Base-by-base conservation (phyloP, 2,797 vertebrate species). In the Clarias pachynema region DNA sequence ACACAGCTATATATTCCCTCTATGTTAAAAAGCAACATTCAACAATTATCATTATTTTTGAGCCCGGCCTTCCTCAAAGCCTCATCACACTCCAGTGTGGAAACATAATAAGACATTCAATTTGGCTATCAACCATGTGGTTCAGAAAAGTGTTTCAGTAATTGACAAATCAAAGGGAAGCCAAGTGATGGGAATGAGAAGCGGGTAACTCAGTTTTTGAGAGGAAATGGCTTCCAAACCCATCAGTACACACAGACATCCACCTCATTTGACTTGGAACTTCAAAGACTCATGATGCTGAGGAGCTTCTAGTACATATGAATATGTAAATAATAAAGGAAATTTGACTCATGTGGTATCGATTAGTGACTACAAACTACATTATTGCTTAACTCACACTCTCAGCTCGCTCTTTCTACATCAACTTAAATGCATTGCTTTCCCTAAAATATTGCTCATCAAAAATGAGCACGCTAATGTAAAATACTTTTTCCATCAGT, bases 161-260 rank as follows among this genome's bases (percentile, higher is more conserved):
- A 95, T 93, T 94, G 94, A 93, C 94, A 95, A 95, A 95, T 95
- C 94, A 95, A 95, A 95, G 94, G 92, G 90, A 94, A 90, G 92
- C 91, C 92, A 92, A 95, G 90, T 92, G 93, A 91, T 93, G 91
- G 92, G 91, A 93, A 91, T 84, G 93, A 87, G 92, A 95, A 91
- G 93, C 89, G 91, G 91, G 92, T 91, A 90, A 93, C 74, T 82
- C 37, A 18, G 49, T 85, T 73, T 86, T 72, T 68, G 60, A 81
- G 83, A 86, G 70, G 93, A 90, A 93, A 90, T 92, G 93, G 91
- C 92, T 94, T 94, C 92, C 92, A 93, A 95, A 92, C 92, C 92
- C 93, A 94, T 94, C 93, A 94, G 93, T 88, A 93, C 91, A 93
- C 93, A 94, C 93, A 94, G 94, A 93, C 92, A 92, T 91, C 92